A percentile compares a stretch with the other conserved stretches of the same genome.
These are phyloP conservation scores for Martes flavigula DNA, from an alignment of 2,797 vertebrate species.

Conservation along the genomic window DNA sequence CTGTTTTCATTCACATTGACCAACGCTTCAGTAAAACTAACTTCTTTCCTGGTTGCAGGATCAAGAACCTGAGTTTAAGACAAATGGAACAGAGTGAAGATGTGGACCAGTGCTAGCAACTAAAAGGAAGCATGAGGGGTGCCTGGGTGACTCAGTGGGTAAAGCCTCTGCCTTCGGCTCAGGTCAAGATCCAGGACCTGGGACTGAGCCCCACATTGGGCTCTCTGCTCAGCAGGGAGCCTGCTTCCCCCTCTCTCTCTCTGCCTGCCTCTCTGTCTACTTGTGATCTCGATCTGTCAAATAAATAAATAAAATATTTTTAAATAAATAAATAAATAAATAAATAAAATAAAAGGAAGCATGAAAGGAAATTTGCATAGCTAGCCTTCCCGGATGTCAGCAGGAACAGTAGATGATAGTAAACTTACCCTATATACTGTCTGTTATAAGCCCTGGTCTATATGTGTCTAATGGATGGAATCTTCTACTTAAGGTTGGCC, in stretches of 20 bases:
- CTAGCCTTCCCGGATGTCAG: background rate
- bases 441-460: background rate
- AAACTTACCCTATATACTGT: background rate
- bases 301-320: no score
- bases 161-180: no score
- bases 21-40: background rate
- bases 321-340: no score
- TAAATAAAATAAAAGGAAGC: background rate
- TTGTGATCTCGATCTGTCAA: no score
- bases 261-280: no score
- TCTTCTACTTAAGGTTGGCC: background rate
- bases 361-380: background rate
- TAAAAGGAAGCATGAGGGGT: no score
- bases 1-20: background rate
- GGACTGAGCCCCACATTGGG: no score
- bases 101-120: background rate
- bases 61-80: background rate
- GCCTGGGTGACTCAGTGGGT: no score
- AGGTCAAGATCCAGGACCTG: no score
- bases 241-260: no score
- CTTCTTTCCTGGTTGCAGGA: background rate
- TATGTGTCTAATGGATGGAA: background rate
- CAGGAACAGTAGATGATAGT: background rate
- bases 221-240: no score
- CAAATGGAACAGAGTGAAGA: background rate